These are phyloP conservation scores for Meandrusa payeni DNA, from an alignment of 2,888 invertebrate genomes.

Conservation along the genomic window DNA sequence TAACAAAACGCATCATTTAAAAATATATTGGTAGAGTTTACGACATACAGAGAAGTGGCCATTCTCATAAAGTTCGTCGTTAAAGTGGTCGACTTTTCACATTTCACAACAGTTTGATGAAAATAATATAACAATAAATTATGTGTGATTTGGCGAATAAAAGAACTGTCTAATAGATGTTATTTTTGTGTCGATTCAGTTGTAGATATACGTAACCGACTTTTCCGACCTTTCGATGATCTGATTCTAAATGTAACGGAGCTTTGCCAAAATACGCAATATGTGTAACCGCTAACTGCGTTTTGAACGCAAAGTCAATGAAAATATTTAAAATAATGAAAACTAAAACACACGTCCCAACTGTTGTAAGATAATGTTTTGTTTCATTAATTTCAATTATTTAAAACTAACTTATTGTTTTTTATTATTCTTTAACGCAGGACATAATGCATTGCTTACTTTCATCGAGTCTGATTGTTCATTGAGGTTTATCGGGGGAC, in stretches of 20 bases:
- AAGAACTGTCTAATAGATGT: constrained; percentile 42
- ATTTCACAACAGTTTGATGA: not conserved
- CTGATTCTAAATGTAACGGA: constrained; percentile 54
- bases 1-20: too few relatives aligned
- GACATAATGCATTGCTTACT: constrained; percentile 83
- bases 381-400: constrained; percentile 14
- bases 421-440: too few relatives aligned
- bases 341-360: not conserved
- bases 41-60: not conserved
- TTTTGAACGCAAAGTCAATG: constrained; percentile 39
- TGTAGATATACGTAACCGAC: constrained; percentile 33
- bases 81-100: constrained; percentile 1
- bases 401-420: not conserved
- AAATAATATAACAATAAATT: constrained; percentile 16
- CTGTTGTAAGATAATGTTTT: too few relatives aligned
- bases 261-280: constrained; percentile 60
- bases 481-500: constrained; percentile 87
- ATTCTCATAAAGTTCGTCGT: constrained; percentile 3
- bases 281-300: constrained; percentile 45
- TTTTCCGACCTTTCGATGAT: constrained; percentile 47
- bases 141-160: constrained; percentile 24
- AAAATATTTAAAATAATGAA: constrained; percentile 2
- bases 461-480: constrained; percentile 88
- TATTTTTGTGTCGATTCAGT: constrained; percentile 50
- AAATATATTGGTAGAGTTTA: not conserved